A percentile compares a stretch with the other conserved stretches of the same genome.
These are phyloP conservation scores for Seriola quinqueradiata DNA, from an alignment of 2,113 vertebrate species.

Conservation along the genomic window DNA sequence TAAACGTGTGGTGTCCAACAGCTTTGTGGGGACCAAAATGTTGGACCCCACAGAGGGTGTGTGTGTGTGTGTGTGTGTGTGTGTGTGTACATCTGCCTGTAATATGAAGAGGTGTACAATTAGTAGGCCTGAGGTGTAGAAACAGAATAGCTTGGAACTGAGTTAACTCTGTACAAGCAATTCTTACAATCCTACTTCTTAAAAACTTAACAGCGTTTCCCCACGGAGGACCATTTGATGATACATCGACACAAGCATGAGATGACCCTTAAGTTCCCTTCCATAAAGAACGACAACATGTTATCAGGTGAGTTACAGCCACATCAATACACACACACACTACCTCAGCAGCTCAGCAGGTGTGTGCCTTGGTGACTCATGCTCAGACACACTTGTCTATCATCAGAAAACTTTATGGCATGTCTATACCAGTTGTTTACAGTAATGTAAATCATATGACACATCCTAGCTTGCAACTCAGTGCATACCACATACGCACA, in stretches of 20 bases:
- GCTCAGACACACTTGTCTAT: conserved; percentile 55
- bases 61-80: conserved; percentile 1
- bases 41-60: too few relatives aligned
- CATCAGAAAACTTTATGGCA: conserved; percentile 56
- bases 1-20: too few relatives aligned
- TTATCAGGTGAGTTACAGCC: conserved; percentile 92
- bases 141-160: conserved; percentile 44
- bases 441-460: conserved; percentile 53
- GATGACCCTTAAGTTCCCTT: conserved; percentile 99
- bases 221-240: conserved; percentile 99
- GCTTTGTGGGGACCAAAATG: too few relatives aligned
- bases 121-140: conserved; percentile 45
- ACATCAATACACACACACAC: conserved; percentile 23
- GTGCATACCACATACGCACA: not conserved
- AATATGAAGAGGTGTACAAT: conserved; percentile 56
- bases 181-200: conserved; percentile 4
- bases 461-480: conserved; percentile 16
- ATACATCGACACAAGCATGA: conserved; percentile 99
- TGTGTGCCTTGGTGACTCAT: conserved; percentile 65
- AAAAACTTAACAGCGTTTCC: conserved; percentile 91
- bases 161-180: conserved; percentile 9
- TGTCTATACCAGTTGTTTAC: conserved; percentile 63
- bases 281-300: conserved; percentile 99
- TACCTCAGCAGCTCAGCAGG: conserved; percentile 44
- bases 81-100: conserved; percentile 39